Conservation (phyloP, 2,888 invertebrate genomes). For the Portevinia maculata region DNA sequence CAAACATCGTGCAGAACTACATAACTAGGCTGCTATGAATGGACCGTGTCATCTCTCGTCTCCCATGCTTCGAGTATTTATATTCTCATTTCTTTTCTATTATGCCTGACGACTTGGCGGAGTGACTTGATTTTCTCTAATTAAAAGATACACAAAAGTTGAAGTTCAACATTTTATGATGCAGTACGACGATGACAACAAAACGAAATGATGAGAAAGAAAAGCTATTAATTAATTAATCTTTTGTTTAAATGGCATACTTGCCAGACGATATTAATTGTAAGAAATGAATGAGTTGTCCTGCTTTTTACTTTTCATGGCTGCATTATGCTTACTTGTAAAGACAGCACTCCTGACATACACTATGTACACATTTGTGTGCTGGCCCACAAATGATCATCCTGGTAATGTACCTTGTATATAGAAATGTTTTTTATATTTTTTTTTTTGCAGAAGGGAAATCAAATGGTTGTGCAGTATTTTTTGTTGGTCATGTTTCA, state of each 20-base stretch:
- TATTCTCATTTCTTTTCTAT: slow-evolving; percentile 33
- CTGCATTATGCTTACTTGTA: slow-evolving; percentile 11
- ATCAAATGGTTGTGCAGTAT: slow-evolving; percentile 13
- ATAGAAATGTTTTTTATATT: slow-evolving; percentile 1
- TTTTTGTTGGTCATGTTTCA: not conserved
- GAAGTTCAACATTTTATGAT: slow-evolving; percentile 69
- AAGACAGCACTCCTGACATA: slow-evolving; percentile 16
- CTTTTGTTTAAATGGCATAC: slow-evolving; percentile 53
- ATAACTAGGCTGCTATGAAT: slow-evolving; percentile 16
- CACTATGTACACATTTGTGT: not conserved
- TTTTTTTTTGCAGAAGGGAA: not conserved
- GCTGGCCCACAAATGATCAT: slow-evolving; percentile 23
- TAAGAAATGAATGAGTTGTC: slow-evolving; percentile 55
- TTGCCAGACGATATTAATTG: slow-evolving; percentile 37
- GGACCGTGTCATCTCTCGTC: slow-evolving; percentile 15
- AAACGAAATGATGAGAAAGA: not conserved
- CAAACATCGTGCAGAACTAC: slow-evolving; percentile 1
- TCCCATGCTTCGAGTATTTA: slow-evolving; percentile 5
- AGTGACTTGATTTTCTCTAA: slow-evolving; percentile 56
- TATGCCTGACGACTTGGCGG: slow-evolving; percentile 20
- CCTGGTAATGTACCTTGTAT: not conserved
- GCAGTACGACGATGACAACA: slow-evolving; percentile 10
- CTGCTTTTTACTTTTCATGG: slow-evolving; percentile 41
- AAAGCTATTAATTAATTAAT: slow-evolving; percentile 57
- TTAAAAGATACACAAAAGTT: slow-evolving; percentile 59